These are phyloP conservation scores for Malurus splendens DNA, from an alignment of 2,797 vertebrate genomes.

Conservation along the genomic window DNA sequence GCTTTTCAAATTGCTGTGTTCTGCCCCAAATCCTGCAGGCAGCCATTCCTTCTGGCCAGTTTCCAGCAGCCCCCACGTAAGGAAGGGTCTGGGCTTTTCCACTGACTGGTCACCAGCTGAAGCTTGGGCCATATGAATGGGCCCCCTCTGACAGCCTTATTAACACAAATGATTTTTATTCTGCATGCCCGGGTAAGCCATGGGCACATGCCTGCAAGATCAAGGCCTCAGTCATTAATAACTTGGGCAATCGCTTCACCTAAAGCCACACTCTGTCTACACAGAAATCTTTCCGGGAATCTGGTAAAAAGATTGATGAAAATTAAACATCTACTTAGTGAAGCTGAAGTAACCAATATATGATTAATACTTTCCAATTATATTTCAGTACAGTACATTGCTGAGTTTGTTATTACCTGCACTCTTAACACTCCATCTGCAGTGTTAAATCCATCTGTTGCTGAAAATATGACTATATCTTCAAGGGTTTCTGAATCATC, in stretches of 20 bases:
- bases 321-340: conserved; percentile 68
- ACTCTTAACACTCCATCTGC: conserved; percentile 75
- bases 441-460: conserved; percentile 84
- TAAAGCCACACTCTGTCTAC: conserved; percentile 42
- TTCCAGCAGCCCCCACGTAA: not conserved
- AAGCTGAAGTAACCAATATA: conserved; percentile 65
- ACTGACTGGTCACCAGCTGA: not conserved
- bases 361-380: conserved; percentile 70
- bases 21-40: not conserved
- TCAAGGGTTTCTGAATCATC: conserved; percentile 86
- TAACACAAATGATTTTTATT: conserved; percentile 44
- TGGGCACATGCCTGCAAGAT: conserved; percentile 30
- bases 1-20: not conserved
- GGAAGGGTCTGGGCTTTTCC: not conserved
- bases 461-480: conserved; percentile 77
- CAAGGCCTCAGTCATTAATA: conserved; percentile 55
- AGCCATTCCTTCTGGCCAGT: not conserved
- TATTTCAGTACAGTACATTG: conserved; percentile 66
- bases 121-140: not conserved
- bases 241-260: conserved; percentile 42
- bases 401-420: conserved; percentile 78
- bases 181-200: conserved; percentile 49
- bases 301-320: conserved; percentile 61
- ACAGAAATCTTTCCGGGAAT: conserved; percentile 58
- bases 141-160: conserved; percentile 39